Percentiles rank a stretch among this genome's conserved stretches.
These are phyloP conservation scores for Hydroisotoma schaefferi DNA, from an alignment of 2,888 invertebrate genomes.

Conservation along the genomic window DNA sequence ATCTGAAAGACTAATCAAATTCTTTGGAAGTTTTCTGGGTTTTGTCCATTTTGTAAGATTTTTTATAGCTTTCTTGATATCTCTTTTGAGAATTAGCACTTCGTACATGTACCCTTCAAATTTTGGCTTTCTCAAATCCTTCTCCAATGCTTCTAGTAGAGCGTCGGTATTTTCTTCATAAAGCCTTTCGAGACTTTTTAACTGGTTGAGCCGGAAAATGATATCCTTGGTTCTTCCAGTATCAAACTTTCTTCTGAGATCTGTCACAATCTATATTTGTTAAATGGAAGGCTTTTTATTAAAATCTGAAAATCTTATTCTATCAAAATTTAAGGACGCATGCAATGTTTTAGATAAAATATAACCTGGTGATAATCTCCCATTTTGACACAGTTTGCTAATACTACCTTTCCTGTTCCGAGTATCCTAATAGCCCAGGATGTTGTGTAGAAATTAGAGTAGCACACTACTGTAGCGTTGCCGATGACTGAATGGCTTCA, in stretches of 20 bases:
- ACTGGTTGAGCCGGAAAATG: constrained; percentile 53
- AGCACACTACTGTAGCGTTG: background rate
- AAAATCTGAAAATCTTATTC: background rate
- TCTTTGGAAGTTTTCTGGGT: constrained; percentile 51
- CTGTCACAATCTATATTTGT: constrained; percentile 49
- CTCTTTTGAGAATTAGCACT: constrained; percentile 48
- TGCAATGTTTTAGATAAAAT: background rate
- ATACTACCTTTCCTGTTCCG: background rate
- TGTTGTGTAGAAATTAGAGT: background rate
- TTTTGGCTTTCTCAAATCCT: constrained; percentile 54
- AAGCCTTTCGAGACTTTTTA: constrained; percentile 52
- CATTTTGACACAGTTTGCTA: background rate
- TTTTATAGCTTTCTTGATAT: constrained; percentile 52
- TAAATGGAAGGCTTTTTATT: background rate
- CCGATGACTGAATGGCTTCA: too few species aligned
- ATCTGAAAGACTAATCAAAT: constrained; percentile 22
- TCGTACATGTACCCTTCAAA: constrained; percentile 26
- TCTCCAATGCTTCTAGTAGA: constrained; percentile 52
- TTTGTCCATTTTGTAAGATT: constrained; percentile 54
- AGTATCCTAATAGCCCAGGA: background rate
- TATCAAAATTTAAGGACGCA: background rate
- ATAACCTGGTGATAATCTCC: constrained; percentile 6
- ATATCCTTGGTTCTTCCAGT: constrained; percentile 52
- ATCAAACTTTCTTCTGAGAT: constrained; percentile 51
- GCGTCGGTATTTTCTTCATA: constrained; percentile 53